Conservation (phyloP, 1,140 invertebrate species). For the Drosophila albomicans region DNA sequence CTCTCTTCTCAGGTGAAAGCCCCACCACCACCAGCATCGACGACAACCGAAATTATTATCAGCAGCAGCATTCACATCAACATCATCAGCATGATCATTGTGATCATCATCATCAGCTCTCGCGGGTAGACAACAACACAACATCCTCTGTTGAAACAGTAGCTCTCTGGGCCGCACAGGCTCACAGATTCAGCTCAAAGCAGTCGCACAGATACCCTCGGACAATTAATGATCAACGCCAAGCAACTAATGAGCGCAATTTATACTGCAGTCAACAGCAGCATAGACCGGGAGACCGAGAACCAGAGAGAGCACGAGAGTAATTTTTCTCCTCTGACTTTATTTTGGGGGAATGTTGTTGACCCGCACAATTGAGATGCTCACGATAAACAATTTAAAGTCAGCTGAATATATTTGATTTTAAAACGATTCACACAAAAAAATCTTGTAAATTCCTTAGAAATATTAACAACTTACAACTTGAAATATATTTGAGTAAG, state of each 20-base stretch:
- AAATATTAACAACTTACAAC: too few relatives aligned
- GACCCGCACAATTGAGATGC: slow-evolving; percentile 23
- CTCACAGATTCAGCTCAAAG: neutral
- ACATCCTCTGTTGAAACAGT: slow-evolving; percentile 20
- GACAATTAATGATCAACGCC: slow-evolving; percentile 65
- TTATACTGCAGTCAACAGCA: slow-evolving; percentile 27
- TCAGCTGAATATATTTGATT: slow-evolving; percentile 15
- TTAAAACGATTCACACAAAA: neutral
- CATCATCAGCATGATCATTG: slow-evolving; percentile 3
- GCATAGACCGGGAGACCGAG: too few relatives aligned
- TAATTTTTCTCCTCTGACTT: neutral
- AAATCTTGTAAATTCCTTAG: too few relatives aligned
- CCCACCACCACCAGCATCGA: slow-evolving; percentile 26
- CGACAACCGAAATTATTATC: slow-evolving; percentile 7
- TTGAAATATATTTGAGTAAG: too few relatives aligned
- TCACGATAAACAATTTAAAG: slow-evolving; percentile 1
- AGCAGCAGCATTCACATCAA: slow-evolving; percentile 10
- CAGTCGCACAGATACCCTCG: slow-evolving; percentile 33
- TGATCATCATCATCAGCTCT: neutral
- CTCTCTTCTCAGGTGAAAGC: slow-evolving; percentile 59
- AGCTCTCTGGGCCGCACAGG: slow-evolving; percentile 37
- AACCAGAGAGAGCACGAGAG: neutral
- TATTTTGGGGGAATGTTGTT: slow-evolving; percentile 22
- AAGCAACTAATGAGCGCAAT: slow-evolving; percentile 65
- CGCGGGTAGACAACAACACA: too few relatives aligned